Conservation (phyloP, 2,888 invertebrate genomes). For the Macaria notata region DNA sequence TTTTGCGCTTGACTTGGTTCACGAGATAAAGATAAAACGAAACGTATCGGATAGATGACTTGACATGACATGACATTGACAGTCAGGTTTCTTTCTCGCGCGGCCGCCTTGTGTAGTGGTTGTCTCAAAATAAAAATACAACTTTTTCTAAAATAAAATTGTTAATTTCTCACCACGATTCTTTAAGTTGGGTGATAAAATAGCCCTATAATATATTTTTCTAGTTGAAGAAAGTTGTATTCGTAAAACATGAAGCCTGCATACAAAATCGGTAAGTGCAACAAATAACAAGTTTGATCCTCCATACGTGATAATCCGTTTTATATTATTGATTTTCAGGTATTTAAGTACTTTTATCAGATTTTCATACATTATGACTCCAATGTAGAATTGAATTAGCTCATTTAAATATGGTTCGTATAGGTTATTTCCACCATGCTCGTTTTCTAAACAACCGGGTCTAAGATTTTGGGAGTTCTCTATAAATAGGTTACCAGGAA, state of each 20-base stretch:
- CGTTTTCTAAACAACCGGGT: not conserved
- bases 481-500: too few species aligned
- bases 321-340: too few species aligned
- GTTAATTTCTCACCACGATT: too few species aligned
- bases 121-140: too few species aligned
- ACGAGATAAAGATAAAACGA: not conserved
- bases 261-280: constrained; percentile 70
- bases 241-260: constrained; percentile 64
- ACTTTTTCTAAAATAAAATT: too few species aligned
- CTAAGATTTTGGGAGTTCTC: too few species aligned
- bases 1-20: too few species aligned
- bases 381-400: not conserved
- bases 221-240: too few species aligned
- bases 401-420: not conserved
- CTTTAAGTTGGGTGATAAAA: too few species aligned
- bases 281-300: not conserved
- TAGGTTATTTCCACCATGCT: constrained; percentile 36
- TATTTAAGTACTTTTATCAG: constrained; percentile 9
- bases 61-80: not conserved
- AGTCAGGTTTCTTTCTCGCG: not conserved
- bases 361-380: too few species aligned
- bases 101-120: constrained; percentile 5
- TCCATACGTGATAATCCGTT: too few species aligned
- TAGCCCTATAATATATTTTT: too few species aligned
- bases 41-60: not conserved